phyloP scores from a whole-genome alignment of 2,797 vertebrate genomes.

The Hypotaenidia okinawae region DNA sequence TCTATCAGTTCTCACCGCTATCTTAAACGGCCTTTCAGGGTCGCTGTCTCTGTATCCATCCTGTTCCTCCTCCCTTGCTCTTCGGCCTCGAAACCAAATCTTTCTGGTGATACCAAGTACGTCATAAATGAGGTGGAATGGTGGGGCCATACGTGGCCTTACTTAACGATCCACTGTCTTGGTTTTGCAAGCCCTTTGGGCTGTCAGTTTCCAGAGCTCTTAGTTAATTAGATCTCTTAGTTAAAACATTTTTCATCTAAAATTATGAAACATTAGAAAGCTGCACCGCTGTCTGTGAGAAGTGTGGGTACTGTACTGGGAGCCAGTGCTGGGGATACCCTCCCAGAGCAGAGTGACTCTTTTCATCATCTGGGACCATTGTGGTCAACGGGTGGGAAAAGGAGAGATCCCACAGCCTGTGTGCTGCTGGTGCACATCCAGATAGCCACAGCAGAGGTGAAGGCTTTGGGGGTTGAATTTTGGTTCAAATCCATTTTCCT shows the following conservation, averaged over 20 bases:
- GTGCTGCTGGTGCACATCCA: neutral
- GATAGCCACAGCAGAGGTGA: neutral
- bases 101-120: rapidly evolving
- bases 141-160: rapidly evolving
- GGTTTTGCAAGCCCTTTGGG: neutral
- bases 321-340: neutral
- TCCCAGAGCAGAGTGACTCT: neutral
- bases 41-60: neutral
- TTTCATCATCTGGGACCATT: neutral
- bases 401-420: neutral
- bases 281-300: neutral
- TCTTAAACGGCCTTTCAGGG: neutral
- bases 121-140: neutral
- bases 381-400: neutral
- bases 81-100: neutral
- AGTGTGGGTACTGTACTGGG: neutral
- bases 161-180: neutral
- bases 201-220: neutral
- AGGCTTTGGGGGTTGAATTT: neutral
- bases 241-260: neutral
- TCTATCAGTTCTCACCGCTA: neutral
- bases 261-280: rapidly evolving
- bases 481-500: neutral
- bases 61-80: neutral
- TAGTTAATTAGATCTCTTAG: neutral